Evolutionary conservation across 1,140 invertebrate genomes (phyloP).

Genomic region (Anagrus nilaparvatae): DNA sequence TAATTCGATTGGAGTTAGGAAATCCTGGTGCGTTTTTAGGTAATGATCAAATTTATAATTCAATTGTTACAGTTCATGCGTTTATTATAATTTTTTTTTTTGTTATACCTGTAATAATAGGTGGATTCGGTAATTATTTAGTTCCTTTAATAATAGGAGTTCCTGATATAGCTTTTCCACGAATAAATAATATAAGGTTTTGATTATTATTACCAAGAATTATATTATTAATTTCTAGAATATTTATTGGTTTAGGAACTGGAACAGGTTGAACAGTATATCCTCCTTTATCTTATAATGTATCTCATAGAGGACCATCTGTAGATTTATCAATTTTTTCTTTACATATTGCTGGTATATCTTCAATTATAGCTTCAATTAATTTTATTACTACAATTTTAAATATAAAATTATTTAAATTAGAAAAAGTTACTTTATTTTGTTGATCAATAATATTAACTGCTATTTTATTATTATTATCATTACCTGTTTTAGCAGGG

Average conservation of each 20-base stretch:
- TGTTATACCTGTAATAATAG: slow-evolving; percentile 68
- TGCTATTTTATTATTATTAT: slow-evolving; percentile 50
- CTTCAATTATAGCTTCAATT: slow-evolving; percentile 56
- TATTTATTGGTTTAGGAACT: slow-evolving; percentile 48
- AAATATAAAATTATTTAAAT: slow-evolving; percentile 47
- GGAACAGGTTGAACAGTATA: slow-evolving; percentile 61
- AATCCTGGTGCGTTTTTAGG: slow-evolving; percentile 48
- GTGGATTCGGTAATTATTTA: slow-evolving; percentile 69
- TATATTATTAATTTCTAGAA: slow-evolving; percentile 47
- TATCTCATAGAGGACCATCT: slow-evolving; percentile 47
- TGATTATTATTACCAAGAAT: slow-evolving; percentile 56
- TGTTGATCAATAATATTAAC: slow-evolving; percentile 59
- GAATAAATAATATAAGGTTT: slow-evolving; percentile 72
- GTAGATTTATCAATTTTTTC: slow-evolving; percentile 60
- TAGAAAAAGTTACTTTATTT: slow-evolving; percentile 50
- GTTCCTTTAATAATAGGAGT: slow-evolving; percentile 59
- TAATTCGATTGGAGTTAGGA: slow-evolving; percentile 60
- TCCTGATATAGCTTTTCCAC: slow-evolving; percentile 65
- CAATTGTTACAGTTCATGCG: slow-evolving; percentile 60
- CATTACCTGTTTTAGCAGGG: slow-evolving; percentile 47
- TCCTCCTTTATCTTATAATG: slow-evolving; percentile 48
- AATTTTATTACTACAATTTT: slow-evolving; percentile 55
- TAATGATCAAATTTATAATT: slow-evolving; percentile 62
- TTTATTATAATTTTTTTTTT: slow-evolving; percentile 75
- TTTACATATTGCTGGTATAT: slow-evolving; percentile 54